phyloP scores from a whole-genome alignment of 2,888 invertebrate genomes.

The Celastrina argiolus region DNA sequence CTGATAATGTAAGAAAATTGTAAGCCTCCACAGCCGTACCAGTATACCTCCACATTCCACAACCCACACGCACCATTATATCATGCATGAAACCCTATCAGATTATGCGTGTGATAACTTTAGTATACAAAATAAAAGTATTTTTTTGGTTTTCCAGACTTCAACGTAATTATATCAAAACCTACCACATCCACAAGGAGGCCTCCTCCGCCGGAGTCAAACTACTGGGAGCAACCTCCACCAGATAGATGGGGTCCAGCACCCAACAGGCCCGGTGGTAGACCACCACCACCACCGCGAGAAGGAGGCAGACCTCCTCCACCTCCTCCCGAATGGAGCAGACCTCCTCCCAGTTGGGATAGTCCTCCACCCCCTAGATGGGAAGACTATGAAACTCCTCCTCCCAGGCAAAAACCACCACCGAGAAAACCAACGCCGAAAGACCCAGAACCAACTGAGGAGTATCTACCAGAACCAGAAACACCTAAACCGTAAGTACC shows the following conservation, averaged over 20 bases:
- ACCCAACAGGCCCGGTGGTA: not conserved
- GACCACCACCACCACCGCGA: conserved; percentile 13
- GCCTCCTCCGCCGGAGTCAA: not conserved
- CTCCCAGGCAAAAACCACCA: conserved; percentile 12
- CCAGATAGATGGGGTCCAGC: not conserved
- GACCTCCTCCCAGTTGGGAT: conserved; percentile 14
- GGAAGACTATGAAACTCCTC: not conserved
- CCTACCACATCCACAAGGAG: not conserved
- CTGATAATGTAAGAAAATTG: no score
- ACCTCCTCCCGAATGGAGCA: conserved; percentile 13
- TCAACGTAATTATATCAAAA: not conserved
- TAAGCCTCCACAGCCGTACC: no score
- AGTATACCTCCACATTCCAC: no score
- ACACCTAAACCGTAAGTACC: conserved; percentile 14
- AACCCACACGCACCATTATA: no score
- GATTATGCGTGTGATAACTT: not conserved
- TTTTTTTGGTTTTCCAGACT: not conserved
- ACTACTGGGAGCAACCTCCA: conserved; percentile 2
- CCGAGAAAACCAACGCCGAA: not conserved
- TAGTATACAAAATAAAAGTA: not conserved
- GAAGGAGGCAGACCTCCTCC: not conserved
- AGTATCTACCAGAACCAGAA: conserved; percentile 1
- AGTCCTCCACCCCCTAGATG: not conserved
- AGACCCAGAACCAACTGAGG: conserved; percentile 6
- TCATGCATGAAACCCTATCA: no score